phyloP scores from a whole-genome alignment of 2,888 invertebrate species.

The Drosophila acutilabella region DNA sequence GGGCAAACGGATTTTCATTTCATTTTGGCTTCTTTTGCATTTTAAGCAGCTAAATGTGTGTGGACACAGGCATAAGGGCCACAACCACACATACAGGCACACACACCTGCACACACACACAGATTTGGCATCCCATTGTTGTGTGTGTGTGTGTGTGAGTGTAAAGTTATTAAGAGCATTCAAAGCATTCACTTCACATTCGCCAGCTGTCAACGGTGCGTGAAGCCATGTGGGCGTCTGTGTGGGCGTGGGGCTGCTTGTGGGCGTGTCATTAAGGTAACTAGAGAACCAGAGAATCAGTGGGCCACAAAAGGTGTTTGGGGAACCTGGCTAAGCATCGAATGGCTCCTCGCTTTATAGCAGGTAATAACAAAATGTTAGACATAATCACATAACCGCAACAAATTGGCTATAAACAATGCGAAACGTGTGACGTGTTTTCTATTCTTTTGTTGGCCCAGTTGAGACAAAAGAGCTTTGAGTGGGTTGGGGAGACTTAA shows the following conservation, averaged over 20 bases:
- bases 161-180: conserved; percentile 79
- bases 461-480: too few species aligned
- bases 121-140: neutral
- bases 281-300: conserved; percentile 43
- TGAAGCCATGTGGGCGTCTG: conserved; percentile 12
- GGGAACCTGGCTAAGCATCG: conserved; percentile 29
- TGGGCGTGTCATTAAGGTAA: conserved; percentile 70
- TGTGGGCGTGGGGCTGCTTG: conserved; percentile 12
- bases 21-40: conserved; percentile 47
- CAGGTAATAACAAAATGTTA: conserved; percentile 45
- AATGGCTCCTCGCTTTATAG: conserved; percentile 19
- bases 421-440: too few species aligned
- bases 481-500: too few species aligned
- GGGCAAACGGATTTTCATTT: conserved; percentile 9
- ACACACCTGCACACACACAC: conserved; percentile 9
- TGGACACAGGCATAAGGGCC: conserved; percentile 28
- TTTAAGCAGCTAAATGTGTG: conserved; percentile 27
- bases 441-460: too few species aligned
- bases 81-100: conserved; percentile 1
- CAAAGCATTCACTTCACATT: conserved; percentile 59
- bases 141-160: conserved; percentile 44
- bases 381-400: conserved; percentile 66
- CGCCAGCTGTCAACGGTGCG: conserved; percentile 16
- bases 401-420: conserved; percentile 67
- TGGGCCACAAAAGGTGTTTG: conserved; percentile 16